Percentiles rank a stretch among this genome's conserved stretches.
These are phyloP conservation scores for Chaetoderma sp. DNA, from an alignment of 2,888 invertebrate genomes.

Conservation along the genomic window DNA sequence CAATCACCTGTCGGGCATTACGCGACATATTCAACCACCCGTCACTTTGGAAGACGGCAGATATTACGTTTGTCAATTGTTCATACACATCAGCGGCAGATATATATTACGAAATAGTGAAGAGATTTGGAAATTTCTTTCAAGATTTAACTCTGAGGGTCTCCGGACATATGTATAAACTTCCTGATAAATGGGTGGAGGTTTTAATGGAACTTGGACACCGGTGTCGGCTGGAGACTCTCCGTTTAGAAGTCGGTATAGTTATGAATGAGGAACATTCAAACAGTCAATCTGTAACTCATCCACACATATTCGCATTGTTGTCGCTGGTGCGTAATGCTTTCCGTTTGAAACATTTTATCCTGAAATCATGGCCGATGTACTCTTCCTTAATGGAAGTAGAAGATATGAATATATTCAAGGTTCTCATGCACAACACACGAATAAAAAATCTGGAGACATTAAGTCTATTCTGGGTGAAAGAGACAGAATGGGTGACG, in stretches of 20 bases:
- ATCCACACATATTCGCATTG: conserved; percentile 39
- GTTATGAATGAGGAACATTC: conserved; percentile 39
- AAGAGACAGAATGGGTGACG: conserved; percentile 46
- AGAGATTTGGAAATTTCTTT: conserved; percentile 52
- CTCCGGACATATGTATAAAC: conserved; percentile 39
- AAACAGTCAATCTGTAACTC: conserved; percentile 32
- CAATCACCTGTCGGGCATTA: conserved; percentile 46
- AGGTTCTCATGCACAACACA: conserved; percentile 43
- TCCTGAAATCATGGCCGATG: conserved; percentile 56
- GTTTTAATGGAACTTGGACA: conserved; percentile 43
- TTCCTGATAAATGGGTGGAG: conserved; percentile 36
- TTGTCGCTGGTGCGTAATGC: conserved; percentile 46
- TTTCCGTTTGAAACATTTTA: conserved; percentile 45
- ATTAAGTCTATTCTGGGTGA: conserved; percentile 48
- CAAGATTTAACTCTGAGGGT: conserved; percentile 49
- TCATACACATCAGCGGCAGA: no score
- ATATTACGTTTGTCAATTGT: no score
- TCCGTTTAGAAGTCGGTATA: conserved; percentile 48
- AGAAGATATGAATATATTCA: conserved; percentile 44
- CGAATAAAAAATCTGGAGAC: conserved; percentile 47
- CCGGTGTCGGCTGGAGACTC: conserved; percentile 50
- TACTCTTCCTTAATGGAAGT: conserved; percentile 33
- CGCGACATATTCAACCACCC: conserved; percentile 53
- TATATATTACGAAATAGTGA: conserved; percentile 39
- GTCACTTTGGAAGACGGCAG: conserved; percentile 49